phyloP scores from a whole-genome alignment of 2,113 vertebrate species.

The Psittacus erithacus region DNA sequence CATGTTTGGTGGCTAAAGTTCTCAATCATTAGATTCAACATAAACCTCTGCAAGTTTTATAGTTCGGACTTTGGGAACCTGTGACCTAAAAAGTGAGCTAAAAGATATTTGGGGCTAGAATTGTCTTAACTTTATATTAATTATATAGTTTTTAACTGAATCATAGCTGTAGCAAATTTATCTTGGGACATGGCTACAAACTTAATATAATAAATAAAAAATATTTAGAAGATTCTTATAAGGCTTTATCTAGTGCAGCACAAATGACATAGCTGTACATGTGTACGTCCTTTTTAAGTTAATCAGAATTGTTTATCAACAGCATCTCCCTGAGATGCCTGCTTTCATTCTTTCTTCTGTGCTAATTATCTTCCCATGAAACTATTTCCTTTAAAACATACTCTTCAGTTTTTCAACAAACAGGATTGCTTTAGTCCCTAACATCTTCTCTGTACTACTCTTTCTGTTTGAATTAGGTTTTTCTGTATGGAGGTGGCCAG shows the following conservation, averaged over 20 bases:
- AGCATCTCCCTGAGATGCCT: neutral
- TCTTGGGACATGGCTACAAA: neutral
- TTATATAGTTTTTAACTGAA: neutral
- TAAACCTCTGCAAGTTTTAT: neutral
- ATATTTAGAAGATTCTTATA: neutral
- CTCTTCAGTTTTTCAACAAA: neutral
- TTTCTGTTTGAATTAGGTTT: neutral
- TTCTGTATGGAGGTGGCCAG: neutral
- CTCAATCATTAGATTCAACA: neutral
- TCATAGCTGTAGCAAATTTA: neutral
- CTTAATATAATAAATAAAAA: neutral
- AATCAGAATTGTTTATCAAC: neutral
- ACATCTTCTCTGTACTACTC: neutral
- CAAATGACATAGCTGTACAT: neutral
- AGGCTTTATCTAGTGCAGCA: neutral
- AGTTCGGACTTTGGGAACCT: neutral
- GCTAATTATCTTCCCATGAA: neutral
- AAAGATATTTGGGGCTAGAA: neutral
- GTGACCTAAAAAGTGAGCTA: neutral
- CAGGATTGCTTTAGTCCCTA: neutral
- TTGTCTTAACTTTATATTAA: neutral
- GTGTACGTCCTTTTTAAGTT: neutral
- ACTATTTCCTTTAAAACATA: neutral
- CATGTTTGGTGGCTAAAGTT: neutral
- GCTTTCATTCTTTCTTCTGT: neutral